A percentile compares a stretch with the other conserved stretches of the same genome.
Evolutionary conservation across 2,888 invertebrate genomes (phyloP).

Genomic region (Tenthredo amoena): DNA sequence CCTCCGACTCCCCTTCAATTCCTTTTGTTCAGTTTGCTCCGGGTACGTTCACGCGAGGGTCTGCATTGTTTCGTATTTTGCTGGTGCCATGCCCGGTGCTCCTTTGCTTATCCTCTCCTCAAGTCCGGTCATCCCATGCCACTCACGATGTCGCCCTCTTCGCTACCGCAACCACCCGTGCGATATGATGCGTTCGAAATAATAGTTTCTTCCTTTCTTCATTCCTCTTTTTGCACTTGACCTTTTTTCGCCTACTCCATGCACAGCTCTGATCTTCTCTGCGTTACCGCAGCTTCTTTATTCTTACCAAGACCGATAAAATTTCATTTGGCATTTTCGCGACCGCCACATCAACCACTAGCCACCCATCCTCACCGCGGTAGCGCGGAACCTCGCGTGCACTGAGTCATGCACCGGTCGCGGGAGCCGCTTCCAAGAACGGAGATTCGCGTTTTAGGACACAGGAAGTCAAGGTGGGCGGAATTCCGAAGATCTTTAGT

Average conservation of each 20-base stretch:
- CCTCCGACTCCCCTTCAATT: slow-evolving; percentile 18
- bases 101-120: slow-evolving; percentile 37
- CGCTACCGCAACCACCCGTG: slow-evolving; percentile 30
- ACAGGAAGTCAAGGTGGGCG: slow-evolving; percentile 49
- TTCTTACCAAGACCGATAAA: neutral
- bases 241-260: neutral
- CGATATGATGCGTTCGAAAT: slow-evolving; percentile 32
- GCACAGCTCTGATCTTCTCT: neutral
- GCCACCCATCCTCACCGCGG: neutral
- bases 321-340: slow-evolving; percentile 5
- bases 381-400: slow-evolving; percentile 12
- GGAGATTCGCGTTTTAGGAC: slow-evolving; percentile 51
- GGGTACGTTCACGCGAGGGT: slow-evolving; percentile 50
- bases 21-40: slow-evolving; percentile 46
- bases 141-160: slow-evolving; percentile 46
- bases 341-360: neutral
- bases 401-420: slow-evolving; percentile 39
- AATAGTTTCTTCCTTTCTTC: neutral
- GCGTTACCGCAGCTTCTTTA: neutral
- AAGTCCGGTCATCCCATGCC: slow-evolving; percentile 19
- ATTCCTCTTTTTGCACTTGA: neutral
- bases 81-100: slow-evolving; percentile 31
- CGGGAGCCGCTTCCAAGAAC: slow-evolving; percentile 38
- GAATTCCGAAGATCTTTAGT: slow-evolving; percentile 30
- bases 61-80: slow-evolving; percentile 49